phyloP scores from a whole-genome alignment of 2,888 invertebrate species.

The Platycnemis pennipes region DNA sequence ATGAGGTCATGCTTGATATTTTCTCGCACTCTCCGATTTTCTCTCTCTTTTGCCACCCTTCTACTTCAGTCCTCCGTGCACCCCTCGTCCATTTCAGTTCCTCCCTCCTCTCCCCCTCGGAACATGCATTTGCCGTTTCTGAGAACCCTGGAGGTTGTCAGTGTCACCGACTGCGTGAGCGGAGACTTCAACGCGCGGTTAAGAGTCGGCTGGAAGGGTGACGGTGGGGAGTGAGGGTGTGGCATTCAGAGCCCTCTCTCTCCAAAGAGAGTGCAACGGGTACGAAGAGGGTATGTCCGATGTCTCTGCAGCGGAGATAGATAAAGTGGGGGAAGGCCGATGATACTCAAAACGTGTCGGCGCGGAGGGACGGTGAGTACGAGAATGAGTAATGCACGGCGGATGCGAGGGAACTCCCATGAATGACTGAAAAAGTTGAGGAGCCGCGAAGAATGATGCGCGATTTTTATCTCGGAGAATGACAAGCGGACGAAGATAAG shows the following conservation, averaged over 20 bases:
- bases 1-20: constrained; percentile 32
- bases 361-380: neutral
- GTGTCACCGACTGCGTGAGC: constrained; percentile 61
- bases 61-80: neutral
- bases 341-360: constrained; percentile 39
- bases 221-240: neutral
- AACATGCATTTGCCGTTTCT: constrained; percentile 65
- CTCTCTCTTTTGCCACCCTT: neutral
- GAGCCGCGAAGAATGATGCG: neutral
- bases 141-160: constrained; percentile 64
- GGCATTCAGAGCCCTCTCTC: constrained; percentile 25
- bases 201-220: constrained; percentile 1
- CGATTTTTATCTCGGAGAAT: neutral
- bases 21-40: constrained; percentile 1
- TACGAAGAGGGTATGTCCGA: neutral
- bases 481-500: constrained; percentile 24
- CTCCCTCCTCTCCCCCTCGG: neutral
- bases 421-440: constrained; percentile 44
- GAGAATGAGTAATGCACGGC: constrained; percentile 60
- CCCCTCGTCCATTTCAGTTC: neutral
- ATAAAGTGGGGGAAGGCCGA: constrained; percentile 41
- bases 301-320: constrained; percentile 9
- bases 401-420: constrained; percentile 20
- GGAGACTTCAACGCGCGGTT: constrained; percentile 65
- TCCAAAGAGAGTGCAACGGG: neutral